phyloP scores from a whole-genome alignment of 2,888 invertebrate species.

The Alentia gelatinosa region DNA sequence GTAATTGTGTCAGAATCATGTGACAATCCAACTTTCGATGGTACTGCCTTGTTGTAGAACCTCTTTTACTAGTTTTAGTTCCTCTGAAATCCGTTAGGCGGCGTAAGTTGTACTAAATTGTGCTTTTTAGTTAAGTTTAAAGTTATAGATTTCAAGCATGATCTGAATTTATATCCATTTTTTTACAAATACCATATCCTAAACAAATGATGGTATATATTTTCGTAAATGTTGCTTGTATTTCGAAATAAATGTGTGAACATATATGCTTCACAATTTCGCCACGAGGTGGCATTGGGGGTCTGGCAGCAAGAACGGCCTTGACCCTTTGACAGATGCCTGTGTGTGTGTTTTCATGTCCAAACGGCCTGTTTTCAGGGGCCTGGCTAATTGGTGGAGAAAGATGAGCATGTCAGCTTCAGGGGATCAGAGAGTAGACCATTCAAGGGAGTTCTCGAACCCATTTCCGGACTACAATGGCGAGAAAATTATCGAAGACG shows the following conservation, averaged over 20 bases:
- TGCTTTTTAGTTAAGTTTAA: background rate
- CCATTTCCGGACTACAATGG: slow-evolving; percentile 59
- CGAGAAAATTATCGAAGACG: slow-evolving; percentile 50
- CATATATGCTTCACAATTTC: background rate
- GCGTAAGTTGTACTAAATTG: too few relatives aligned
- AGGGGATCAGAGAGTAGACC: slow-evolving; percentile 40
- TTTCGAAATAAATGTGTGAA: background rate
- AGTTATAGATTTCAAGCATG: background rate
- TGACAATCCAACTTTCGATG: background rate
- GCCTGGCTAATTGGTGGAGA: slow-evolving; percentile 48
- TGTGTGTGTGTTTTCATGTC: slow-evolving; percentile 45
- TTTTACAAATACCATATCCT: background rate
- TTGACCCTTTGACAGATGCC: slow-evolving; percentile 49
- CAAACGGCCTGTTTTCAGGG: slow-evolving; percentile 36
- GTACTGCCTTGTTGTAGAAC: background rate
- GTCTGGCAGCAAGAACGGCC: background rate
- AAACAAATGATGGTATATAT: background rate
- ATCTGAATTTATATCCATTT: background rate
- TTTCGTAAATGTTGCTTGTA: background rate
- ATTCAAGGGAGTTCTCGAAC: slow-evolving; percentile 59
- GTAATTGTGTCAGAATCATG: background rate
- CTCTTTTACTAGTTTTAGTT: background rate
- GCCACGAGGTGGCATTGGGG: background rate
- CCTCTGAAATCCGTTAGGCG: background rate
- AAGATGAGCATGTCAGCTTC: slow-evolving; percentile 53